A percentile compares a stretch with the other conserved stretches of the same genome.
Conservation (phyloP, 2,797 vertebrate genomes). For the Monodelphis domestica region DNA sequence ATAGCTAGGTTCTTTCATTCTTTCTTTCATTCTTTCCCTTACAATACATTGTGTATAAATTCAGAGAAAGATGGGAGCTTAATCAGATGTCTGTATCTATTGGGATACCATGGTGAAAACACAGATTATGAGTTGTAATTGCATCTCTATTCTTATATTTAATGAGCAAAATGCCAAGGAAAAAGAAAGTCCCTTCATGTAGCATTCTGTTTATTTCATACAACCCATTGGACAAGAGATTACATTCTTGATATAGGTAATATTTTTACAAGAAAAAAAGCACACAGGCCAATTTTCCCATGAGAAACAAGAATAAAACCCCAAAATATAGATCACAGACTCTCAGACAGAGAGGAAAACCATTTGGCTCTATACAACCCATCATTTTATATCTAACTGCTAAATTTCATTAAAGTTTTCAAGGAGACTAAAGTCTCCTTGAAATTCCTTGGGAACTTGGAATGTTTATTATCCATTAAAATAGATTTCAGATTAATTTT, state of each 20-base stretch:
- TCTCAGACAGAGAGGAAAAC: not conserved
- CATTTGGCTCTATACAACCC: not conserved
- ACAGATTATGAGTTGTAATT: slow-evolving; percentile 33
- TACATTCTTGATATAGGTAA: slow-evolving; percentile 46
- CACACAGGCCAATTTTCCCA: not conserved
- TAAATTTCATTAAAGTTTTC: not conserved
- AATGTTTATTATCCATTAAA: not conserved
- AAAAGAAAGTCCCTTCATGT: slow-evolving; percentile 29
- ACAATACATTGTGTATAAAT: slow-evolving; percentile 23
- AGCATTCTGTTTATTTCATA: slow-evolving; percentile 57
- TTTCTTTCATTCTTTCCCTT: slow-evolving; percentile 43
- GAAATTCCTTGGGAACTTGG: not conserved
- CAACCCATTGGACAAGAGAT: not conserved
- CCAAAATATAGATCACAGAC: not conserved
- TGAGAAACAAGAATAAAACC: not conserved
- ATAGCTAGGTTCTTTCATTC: not conserved
- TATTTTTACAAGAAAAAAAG: slow-evolving; percentile 49
- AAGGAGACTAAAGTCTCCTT: not conserved
- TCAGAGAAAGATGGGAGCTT: not conserved
- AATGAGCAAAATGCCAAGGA: slow-evolving; percentile 39
- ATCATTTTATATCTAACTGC: not conserved
- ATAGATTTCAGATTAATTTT: not conserved
- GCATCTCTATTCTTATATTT: slow-evolving; percentile 38
- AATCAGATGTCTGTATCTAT: slow-evolving; percentile 22
- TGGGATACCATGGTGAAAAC: slow-evolving; percentile 42